phyloP scores from a whole-genome alignment of 2,797 vertebrate species.

The Pseudocheirus occidentalis region DNA sequence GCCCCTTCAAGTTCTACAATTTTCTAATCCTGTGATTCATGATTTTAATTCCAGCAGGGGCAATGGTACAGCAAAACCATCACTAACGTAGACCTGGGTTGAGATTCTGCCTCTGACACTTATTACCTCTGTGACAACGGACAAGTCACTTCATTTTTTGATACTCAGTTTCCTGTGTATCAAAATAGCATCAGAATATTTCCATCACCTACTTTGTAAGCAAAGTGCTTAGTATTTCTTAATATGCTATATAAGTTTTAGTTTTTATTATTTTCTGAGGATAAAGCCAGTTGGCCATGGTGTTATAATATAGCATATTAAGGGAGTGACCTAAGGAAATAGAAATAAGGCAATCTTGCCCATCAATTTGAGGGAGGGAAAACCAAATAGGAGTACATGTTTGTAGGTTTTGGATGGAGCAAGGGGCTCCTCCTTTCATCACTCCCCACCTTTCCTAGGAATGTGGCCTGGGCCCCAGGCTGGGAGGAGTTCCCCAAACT shows the following conservation, averaged over 20 bases:
- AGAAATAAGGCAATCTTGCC: constrained; percentile 30
- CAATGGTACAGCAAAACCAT: neutral
- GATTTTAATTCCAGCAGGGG: neutral
- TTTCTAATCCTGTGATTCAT: neutral
- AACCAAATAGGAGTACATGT: constrained; percentile 33
- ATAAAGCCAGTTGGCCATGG: neutral
- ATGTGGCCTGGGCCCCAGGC: neutral
- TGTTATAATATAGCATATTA: neutral
- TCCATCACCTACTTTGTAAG: neutral
- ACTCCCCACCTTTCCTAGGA: neutral
- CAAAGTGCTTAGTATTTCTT: neutral
- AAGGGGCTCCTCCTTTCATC: neutral
- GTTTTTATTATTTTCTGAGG: neutral
- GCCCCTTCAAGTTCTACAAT: neutral
- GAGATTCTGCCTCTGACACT: neutral
- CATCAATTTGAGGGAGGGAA: neutral
- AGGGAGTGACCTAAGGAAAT: constrained; percentile 35
- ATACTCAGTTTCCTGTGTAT: neutral
- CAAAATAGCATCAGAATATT: neutral
- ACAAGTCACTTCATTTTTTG: neutral
- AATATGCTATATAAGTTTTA: neutral
- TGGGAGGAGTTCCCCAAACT: neutral
- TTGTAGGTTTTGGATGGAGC: fast-evolving
- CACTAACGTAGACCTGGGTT: neutral
- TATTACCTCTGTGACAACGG: neutral